Base-by-base conservation (phyloP, 2,888 invertebrate genomes). In the Caenorhabditis imperialis region DNA sequence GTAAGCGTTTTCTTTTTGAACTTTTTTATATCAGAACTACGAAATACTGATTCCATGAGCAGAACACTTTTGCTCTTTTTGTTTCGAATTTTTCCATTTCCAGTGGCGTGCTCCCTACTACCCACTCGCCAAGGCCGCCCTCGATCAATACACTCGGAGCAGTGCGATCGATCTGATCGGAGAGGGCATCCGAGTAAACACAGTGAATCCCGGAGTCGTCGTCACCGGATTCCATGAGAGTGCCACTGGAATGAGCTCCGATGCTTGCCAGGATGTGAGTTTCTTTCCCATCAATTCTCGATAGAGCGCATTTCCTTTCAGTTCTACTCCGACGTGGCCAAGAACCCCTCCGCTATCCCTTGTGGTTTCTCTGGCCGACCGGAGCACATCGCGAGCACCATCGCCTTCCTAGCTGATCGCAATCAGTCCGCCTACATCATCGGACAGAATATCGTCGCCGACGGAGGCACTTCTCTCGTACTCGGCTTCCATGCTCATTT, bases 181-280 rank as follows among this genome's bases (percentile, higher is more conserved):
- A n/a, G 50, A 51, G 18, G 72, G 72, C 14, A 47, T 72, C n/a
- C 45, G 72, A n/a, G 65, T 72, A 2, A 72, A 72, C 25, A 47
- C 63, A 0, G 72, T 72, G 5, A 72, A 48, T 14, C 65, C 63
- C 2, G 72, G 62, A 47, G 38, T 7, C 0, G 58, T 72, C 1
- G 5, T 20, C 2, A 62, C 71, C 27, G 10, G 57, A 50, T 18
- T 62, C 71, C 5, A 51, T 57, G 42, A 62, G 62, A 42, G 27
- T 44, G 23, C 62, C 62, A 22, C 27, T 23, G 7, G 37, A 27
- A 4, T 6, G 1, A 1, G 37, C 38, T 20, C 42, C 47, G 16
- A 61, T 50, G 50, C 50, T 51, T 14, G 12, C 25, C 8, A 2
- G n/a, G n/a, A n/a, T n/a, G n/a, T n/a, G n/a, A n/a, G n/a, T n/a